A percentile compares a stretch with the other conserved stretches of the same genome.
Evolutionary conservation across 2,888 invertebrate genomes (phyloP).

Genomic region (Phaedon cochleariae): DNA sequence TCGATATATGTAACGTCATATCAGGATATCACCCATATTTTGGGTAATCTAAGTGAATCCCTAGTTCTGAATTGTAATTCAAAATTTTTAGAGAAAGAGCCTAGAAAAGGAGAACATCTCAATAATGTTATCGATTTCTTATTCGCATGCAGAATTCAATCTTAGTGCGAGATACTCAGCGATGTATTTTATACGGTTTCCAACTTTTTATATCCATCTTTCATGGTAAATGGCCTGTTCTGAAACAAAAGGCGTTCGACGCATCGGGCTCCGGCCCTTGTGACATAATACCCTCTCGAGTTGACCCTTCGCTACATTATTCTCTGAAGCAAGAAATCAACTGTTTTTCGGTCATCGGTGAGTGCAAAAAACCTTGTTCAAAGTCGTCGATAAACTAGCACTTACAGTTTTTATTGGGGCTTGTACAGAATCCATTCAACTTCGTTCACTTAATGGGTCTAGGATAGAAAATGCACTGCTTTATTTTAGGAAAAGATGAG

Average conservation of each 20-base stretch:
- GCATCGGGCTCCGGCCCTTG: not conserved
- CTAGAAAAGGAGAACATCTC: too few species aligned
- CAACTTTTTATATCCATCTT: not conserved
- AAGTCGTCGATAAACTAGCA: not conserved
- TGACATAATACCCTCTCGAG: constrained; percentile 2
- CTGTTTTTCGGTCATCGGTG: not conserved
- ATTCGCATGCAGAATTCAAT: too few species aligned
- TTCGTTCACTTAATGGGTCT: not conserved
- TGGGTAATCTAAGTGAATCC: too few species aligned
- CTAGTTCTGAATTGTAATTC: too few species aligned
- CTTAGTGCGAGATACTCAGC: too few species aligned
- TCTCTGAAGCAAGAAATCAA: not conserved
- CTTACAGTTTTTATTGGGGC: not conserved
- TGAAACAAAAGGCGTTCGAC: not conserved
- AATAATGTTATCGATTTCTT: too few species aligned
- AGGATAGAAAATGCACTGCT: too few species aligned
- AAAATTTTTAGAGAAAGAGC: too few species aligned
- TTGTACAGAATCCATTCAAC: not conserved
- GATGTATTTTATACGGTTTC: not conserved
- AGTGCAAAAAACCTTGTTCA: not conserved
- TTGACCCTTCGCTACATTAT: not conserved
- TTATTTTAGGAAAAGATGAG: too few species aligned
- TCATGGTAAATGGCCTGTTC: not conserved
- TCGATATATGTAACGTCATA: too few species aligned
- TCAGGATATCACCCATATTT: too few species aligned